Conservation (phyloP, 2,113 vertebrate genomes). For the Stomatorhinus ivindoensis region DNA sequence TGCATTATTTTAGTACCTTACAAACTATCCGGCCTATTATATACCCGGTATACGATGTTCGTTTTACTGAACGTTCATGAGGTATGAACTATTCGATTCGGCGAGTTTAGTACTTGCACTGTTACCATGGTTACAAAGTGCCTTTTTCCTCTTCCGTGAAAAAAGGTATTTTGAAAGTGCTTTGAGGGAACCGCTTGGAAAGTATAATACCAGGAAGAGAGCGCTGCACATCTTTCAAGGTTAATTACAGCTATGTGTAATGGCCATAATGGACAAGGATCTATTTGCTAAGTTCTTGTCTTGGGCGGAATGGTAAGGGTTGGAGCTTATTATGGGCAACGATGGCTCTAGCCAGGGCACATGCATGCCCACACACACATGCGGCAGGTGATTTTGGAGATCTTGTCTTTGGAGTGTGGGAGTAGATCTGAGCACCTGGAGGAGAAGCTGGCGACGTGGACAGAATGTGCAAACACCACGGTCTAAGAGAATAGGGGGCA, state of each 20-base stretch:
- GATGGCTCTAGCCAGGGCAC: not conserved
- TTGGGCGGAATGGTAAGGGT: not conserved
- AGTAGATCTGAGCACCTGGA: not conserved
- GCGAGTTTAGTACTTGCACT: not conserved
- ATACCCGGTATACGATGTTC: not conserved
- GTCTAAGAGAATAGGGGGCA: not conserved
- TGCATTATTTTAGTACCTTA: not conserved
- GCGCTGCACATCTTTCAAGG: not conserved
- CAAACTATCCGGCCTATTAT: not conserved
- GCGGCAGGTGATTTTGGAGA: not conserved
- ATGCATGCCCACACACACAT: not conserved
- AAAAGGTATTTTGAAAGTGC: not conserved
- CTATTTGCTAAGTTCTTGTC: not conserved
- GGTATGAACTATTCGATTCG: not conserved
- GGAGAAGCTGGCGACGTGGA: not conserved
- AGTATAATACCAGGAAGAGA: not conserved
- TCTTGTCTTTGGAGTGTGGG: not conserved
- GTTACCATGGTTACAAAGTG: constrained; percentile 2
- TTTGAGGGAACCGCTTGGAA: not conserved
- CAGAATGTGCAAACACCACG: not conserved
- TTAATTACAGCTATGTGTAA: not conserved
- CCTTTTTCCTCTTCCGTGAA: not conserved
- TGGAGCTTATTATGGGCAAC: not conserved
- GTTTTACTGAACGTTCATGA: not conserved
- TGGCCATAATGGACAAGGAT: not conserved